These are phyloP conservation scores for Sogatella furcifera DNA, from an alignment of 1,140 invertebrate species.

Conservation along the genomic window DNA sequence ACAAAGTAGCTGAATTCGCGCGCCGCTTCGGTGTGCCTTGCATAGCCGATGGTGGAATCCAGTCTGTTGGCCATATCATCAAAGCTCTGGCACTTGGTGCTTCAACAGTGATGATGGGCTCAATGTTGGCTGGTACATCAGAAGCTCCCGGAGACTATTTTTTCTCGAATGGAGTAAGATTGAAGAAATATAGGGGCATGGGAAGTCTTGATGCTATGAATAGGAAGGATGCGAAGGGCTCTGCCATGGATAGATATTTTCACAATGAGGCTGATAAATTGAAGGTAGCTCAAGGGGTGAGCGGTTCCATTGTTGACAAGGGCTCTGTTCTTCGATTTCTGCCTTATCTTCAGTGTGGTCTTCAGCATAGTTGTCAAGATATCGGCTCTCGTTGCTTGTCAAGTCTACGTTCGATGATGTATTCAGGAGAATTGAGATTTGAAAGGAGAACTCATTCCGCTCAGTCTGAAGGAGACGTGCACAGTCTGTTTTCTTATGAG, in stretches of 20 bases:
- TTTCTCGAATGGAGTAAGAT: slow-evolving; percentile 91
- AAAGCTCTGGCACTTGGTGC: slow-evolving; percentile 89
- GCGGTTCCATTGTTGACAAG: slow-evolving; percentile 95
- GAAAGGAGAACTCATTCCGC: slow-evolving; percentile 91
- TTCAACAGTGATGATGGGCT: slow-evolving; percentile 98
- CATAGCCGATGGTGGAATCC: slow-evolving; percentile 97
- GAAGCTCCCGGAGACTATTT: slow-evolving; percentile 98
- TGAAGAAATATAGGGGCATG: slow-evolving; percentile 99
- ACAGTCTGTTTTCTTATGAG: slow-evolving; percentile 40
- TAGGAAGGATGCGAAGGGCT: slow-evolving; percentile 69
- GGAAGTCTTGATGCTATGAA: slow-evolving; percentile 99
- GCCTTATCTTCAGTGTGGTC: slow-evolving; percentile 89
- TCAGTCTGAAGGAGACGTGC: slow-evolving; percentile 94
- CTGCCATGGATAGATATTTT: slow-evolving; percentile 63
- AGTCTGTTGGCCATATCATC: slow-evolving; percentile 90
- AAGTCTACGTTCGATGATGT: slow-evolving; percentile 68
- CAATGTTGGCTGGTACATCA: slow-evolving; percentile 90
- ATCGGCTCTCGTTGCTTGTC: slow-evolving; percentile 68
- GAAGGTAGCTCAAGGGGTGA: slow-evolving; percentile 97
- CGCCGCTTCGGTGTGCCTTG: slow-evolving; percentile 81
- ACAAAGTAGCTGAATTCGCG: slow-evolving; percentile 88
- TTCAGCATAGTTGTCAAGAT: slow-evolving; percentile 96
- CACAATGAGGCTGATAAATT: slow-evolving; percentile 77
- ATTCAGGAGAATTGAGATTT: slow-evolving; percentile 81
- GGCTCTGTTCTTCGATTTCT: slow-evolving; percentile 92